A percentile compares a stretch with the other conserved stretches of the same genome.
Conservation (phyloP, 2,888 invertebrate species). For the Chalcosyrphus nemorum region DNA sequence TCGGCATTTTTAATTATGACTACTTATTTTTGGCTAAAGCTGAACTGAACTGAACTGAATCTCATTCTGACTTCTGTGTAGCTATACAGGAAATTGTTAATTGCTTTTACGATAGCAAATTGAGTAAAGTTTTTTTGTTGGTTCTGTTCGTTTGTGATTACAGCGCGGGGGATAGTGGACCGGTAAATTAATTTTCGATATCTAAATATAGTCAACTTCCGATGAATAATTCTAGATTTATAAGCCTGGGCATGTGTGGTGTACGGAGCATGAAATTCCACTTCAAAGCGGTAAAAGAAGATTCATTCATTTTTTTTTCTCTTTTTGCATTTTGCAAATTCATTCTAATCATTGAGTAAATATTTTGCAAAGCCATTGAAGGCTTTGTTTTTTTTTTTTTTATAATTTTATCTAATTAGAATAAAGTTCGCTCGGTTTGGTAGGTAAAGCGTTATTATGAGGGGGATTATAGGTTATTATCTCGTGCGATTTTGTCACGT, state of each 20-base stretch:
- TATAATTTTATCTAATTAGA: slow-evolving; percentile 24
- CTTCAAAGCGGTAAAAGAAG: slow-evolving; percentile 16
- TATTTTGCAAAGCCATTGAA: slow-evolving; percentile 2
- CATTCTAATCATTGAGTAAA: slow-evolving; percentile 16
- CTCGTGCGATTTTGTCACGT: slow-evolving; percentile 40
- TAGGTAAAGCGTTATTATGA: background rate
- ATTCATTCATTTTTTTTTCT: background rate
- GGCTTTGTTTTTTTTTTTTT: background rate
- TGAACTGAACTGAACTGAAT: background rate
- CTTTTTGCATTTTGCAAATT: slow-evolving; percentile 6
- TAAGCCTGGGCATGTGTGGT: background rate
- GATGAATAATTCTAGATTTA: slow-evolving; percentile 8
- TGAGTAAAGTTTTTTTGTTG: slow-evolving; percentile 3
- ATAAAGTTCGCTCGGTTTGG: background rate
- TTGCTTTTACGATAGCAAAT: slow-evolving; percentile 38
- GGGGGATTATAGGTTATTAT: background rate
- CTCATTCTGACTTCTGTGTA: background rate
- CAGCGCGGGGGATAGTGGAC: background rate
- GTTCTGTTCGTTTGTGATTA: background rate
- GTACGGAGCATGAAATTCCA: slow-evolving; percentile 6
- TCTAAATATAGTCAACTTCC: slow-evolving; percentile 22
- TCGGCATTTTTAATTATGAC: slow-evolving; percentile 8
- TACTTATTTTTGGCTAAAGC: slow-evolving; percentile 9
- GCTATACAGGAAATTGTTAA: slow-evolving; percentile 42
- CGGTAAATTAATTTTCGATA: slow-evolving; percentile 43